Evolutionary conservation across 1,140 invertebrate genomes (phyloP).

Genomic region (Grapholita molesta): DNA sequence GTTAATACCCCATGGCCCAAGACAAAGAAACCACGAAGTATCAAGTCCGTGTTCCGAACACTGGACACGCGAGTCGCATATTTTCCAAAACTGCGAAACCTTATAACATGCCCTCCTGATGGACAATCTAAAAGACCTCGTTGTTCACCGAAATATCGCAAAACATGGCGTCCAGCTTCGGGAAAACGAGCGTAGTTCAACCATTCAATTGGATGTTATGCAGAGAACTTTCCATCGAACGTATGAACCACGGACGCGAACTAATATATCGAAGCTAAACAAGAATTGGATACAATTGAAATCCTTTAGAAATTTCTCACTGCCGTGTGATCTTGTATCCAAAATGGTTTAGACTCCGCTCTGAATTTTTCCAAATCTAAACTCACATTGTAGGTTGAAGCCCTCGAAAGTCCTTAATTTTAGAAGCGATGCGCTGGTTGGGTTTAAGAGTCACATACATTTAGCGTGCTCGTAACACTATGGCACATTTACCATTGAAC

Average conservation of each 20-base stretch:
- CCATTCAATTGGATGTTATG: background rate
- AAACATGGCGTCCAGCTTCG: background rate
- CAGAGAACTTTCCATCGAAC: background rate
- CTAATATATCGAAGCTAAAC: background rate
- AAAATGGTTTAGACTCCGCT: background rate
- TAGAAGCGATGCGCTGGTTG: background rate
- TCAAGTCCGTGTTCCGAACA: slow-evolving; percentile 5
- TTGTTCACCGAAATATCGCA: background rate
- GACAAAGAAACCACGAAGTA: slow-evolving; percentile 9
- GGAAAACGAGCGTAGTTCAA: background rate
- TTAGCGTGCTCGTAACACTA: slow-evolving; percentile 14
- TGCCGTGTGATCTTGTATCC: slow-evolving; percentile 4
- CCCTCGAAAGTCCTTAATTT: background rate
- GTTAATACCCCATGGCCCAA: background rate
- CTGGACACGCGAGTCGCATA: background rate
- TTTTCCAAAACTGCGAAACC: background rate
- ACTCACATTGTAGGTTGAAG: background rate
- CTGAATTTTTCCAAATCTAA: background rate
- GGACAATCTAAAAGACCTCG: slow-evolving; percentile 4
- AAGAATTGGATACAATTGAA: background rate
- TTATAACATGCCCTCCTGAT: background rate
- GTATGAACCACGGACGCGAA: background rate
- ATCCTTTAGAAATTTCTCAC: background rate
- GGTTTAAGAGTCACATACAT: background rate
- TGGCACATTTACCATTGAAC: slow-evolving; percentile 15